Evolutionary conservation across 1,140 invertebrate species (phyloP).

Genomic region (Callitettix versicolor): DNA sequence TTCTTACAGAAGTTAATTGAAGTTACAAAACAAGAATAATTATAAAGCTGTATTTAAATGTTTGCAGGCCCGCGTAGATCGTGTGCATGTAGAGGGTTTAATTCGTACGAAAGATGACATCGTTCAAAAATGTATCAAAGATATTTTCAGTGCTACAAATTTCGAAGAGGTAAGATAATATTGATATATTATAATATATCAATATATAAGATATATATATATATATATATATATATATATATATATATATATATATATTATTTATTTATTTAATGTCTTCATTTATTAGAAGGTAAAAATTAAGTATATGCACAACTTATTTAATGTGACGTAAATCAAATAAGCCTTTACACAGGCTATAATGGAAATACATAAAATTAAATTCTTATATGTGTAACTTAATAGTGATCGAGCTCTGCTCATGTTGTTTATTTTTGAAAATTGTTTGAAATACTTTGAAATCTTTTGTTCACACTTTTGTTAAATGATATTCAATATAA

Average conservation of each 20-base stretch:
- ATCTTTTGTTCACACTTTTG: too few species aligned
- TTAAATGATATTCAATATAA: too few species aligned
- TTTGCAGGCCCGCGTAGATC: slow-evolving; percentile 64
- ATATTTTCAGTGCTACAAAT: slow-evolving; percentile 56
- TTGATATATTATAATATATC: too few species aligned
- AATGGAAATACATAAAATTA: too few species aligned
- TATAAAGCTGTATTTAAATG: too few species aligned
- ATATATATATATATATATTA: neutral
- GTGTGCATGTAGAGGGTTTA: slow-evolving; percentile 68
- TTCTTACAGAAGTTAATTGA: too few species aligned
- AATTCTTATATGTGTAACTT: too few species aligned
- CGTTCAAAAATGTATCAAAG: slow-evolving; percentile 54
- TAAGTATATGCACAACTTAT: neutral
- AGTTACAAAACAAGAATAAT: too few species aligned
- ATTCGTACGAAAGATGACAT: slow-evolving; percentile 75
- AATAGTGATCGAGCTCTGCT: too few species aligned
- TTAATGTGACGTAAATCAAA: neutral
- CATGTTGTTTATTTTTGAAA: too few species aligned
- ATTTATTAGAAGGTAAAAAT: neutral
- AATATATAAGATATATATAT: neutral
- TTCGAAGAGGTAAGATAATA: slow-evolving; percentile 35
- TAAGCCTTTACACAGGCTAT: neutral
- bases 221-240: neutral
- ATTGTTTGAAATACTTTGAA: too few species aligned
- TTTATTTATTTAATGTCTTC: neutral